Percentiles rank a stretch among this genome's conserved stretches.
phyloP scores from a whole-genome alignment of 2,888 invertebrate species.

The Gryllus longicercus region DNA sequence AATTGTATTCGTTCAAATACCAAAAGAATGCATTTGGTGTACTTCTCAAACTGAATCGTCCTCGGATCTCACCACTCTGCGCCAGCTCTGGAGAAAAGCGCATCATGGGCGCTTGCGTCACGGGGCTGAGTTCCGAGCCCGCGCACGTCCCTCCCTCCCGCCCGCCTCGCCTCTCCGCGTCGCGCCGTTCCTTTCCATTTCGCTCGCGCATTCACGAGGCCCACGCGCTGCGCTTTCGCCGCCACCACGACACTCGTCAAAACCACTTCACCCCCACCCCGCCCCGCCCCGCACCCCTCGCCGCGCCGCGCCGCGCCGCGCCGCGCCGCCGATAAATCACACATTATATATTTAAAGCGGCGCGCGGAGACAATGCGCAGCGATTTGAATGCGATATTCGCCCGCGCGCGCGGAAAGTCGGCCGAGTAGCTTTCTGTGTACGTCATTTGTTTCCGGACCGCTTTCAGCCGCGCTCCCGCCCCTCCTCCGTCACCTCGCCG shows the following conservation, averaged over 20 bases:
- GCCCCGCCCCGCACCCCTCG: background rate
- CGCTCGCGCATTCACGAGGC: background rate
- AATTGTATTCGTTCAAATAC: no score
- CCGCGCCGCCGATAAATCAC: background rate
- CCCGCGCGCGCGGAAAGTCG: conserved; percentile 31
- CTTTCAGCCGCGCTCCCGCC: conserved; percentile 30
- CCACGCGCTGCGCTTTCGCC: background rate
- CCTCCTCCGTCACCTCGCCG: conserved; percentile 24
- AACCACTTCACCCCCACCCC: background rate
- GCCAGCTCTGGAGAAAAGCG: no score
- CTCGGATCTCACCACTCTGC: no score
- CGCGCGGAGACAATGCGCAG: background rate
- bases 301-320: background rate
- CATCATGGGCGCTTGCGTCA: no score
- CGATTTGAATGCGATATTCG: conserved; percentile 17
- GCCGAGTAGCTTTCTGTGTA: conserved; percentile 47
- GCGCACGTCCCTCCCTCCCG: no score
- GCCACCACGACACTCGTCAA: background rate
- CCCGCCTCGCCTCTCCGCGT: no score
- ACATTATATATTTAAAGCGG: conserved; percentile 17
- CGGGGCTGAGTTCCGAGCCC: no score
- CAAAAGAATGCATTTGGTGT: no score
- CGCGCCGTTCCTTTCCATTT: no score
- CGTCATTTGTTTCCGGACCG: conserved; percentile 44
- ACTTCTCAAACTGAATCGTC: no score